Conservation (phyloP, 2,888 invertebrate species). For the Ischnura elegans region DNA sequence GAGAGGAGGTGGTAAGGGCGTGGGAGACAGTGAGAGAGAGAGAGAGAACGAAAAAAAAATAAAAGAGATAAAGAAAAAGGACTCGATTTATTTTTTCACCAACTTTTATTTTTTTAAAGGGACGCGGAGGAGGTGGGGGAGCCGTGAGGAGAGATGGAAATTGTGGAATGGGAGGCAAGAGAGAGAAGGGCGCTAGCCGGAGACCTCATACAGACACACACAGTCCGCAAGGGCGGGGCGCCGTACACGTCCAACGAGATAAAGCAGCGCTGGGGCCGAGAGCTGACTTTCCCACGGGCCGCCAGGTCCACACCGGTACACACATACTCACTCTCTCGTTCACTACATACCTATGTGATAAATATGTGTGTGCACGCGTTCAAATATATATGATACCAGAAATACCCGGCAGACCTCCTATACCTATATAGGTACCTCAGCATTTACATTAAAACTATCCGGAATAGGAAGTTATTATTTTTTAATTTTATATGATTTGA, state of each 20-base stretch:
- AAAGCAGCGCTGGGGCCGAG: slow-evolving; percentile 27
- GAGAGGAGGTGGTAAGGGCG: too few relatives aligned
- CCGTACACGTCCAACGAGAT: slow-evolving; percentile 41
- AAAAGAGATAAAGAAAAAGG: slow-evolving; percentile 64
- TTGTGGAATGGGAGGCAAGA: not conserved
- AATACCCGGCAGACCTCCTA: too few relatives aligned
- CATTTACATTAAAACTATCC: too few relatives aligned
- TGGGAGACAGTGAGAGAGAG: not conserved
- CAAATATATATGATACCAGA: too few relatives aligned
- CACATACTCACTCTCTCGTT: too few relatives aligned
- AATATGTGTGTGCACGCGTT: too few relatives aligned
- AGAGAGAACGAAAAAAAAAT: not conserved
- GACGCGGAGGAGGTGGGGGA: not conserved
- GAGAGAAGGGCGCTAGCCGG: slow-evolving; percentile 15
- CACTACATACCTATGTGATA: too few relatives aligned
- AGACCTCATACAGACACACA: slow-evolving; percentile 9
- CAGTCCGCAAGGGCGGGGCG: slow-evolving; percentile 35
- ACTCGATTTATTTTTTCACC: too few relatives aligned
- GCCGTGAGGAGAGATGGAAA: not conserved
- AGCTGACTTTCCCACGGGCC: slow-evolving; percentile 15
- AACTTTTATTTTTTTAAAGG: not conserved
- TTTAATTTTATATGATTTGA: too few relatives aligned
- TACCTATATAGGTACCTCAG: too few relatives aligned
- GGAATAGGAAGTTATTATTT: too few relatives aligned
- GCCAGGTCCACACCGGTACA: slow-evolving; percentile 39